Base-by-base conservation (phyloP, 2,888 invertebrate species). In the Plutella xylostella region DNA sequence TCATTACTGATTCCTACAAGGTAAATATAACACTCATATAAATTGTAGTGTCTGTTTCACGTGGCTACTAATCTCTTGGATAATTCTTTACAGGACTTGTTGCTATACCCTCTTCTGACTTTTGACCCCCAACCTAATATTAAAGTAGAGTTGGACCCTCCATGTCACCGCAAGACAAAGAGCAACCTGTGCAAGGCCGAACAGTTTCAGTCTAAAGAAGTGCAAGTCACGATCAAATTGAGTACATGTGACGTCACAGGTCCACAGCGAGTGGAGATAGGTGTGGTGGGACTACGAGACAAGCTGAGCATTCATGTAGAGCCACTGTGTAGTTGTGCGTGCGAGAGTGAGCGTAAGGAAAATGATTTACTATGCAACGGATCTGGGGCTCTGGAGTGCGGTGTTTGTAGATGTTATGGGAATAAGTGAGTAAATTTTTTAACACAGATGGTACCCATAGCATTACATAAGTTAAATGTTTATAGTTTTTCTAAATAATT, bases 241-340 rank as follows among this genome's bases (percentile, higher is more conserved):
- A n/a, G n/a, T n/a, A n/a, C n/a, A n/a, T n/a, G n/a, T n/a, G n/a
- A n/a, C n/a, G n/a, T n/a, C n/a, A n/a, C n/a, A n/a, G n/a, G n/a
- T n/a, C n/a, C n/a, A n/a, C n/a, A n/a, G n/a, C n/a, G n/a, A n/a
- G n/a, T n/a, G n/a, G 49, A 46, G 11, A 49, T 69, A 6, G 52
- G 55, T 2, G 92, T 92, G 0, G 85, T 87, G 11, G 90, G 89
- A 11, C 65, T 93, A 5, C 82, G 87, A 37, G 93, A 94, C 60
- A 85, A 85, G 49, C 69, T 95, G 15, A 72, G 63, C 1, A 76
- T 96, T 31, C 83, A 90, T 38, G 63, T 95, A 31, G 87, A 90
- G 49, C 82, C 91, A n/a, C 71, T 89, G 31, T 94, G 94, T 62
- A 85, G 89, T 51, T 95, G 94, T 65, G 84, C 87, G 6, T 95